phyloP scores from a whole-genome alignment of 2,888 invertebrate genomes.

The Chaitophorus viminalis region DNA sequence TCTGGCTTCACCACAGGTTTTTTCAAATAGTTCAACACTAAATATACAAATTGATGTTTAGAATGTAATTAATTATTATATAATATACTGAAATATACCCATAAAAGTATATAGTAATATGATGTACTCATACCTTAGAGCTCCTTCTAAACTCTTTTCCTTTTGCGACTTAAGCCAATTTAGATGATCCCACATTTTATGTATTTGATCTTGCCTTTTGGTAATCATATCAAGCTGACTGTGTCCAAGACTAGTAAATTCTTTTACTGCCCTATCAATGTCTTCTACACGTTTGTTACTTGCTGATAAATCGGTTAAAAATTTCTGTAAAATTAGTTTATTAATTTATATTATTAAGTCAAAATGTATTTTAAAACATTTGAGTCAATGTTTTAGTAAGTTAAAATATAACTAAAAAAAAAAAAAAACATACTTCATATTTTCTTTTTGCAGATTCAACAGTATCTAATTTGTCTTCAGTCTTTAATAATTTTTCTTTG shows the following conservation, averaged over 20 bases:
- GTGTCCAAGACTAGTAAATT: conserved; percentile 85
- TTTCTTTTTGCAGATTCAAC: conserved; percentile 93
- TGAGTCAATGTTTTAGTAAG: background rate
- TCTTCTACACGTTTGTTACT: conserved; percentile 91
- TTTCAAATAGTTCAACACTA: conserved; percentile 93
- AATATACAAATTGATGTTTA: conserved; percentile 17
- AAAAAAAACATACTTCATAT: conserved; percentile 75
- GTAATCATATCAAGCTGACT: conserved; percentile 84
- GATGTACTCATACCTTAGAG: conserved; percentile 74
- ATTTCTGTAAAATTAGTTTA: conserved; percentile 73
- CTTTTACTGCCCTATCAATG: conserved; percentile 87
- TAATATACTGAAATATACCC: background rate
- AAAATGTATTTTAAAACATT: background rate
- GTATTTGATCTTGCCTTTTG: conserved; percentile 82
- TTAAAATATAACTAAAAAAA: background rate
- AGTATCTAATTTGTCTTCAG: conserved; percentile 86
- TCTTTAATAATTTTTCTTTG: conserved; percentile 86
- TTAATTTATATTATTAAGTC: background rate
- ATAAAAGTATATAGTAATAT: background rate
- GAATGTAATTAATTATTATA: background rate
- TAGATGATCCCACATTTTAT: conserved; percentile 88
- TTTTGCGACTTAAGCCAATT: conserved; percentile 88
- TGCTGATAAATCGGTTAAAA: conserved; percentile 94
- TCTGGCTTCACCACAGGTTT: conserved; percentile 94
- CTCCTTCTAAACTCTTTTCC: conserved; percentile 91